Evolutionary conservation across 1,140 invertebrate genomes (phyloP).

Genomic region (Venturia canescens): DNA sequence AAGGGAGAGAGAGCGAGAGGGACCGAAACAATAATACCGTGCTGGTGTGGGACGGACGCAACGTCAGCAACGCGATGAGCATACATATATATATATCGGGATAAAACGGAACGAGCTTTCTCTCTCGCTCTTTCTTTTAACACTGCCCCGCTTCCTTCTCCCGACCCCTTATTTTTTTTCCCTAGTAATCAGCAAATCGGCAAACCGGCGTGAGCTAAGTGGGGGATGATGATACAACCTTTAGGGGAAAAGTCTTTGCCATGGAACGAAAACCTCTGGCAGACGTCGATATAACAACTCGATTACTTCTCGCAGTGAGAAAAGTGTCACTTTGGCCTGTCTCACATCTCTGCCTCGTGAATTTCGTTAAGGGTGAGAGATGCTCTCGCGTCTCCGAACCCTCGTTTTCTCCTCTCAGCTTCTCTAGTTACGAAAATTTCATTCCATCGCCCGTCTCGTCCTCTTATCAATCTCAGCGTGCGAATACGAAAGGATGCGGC

Average conservation of each 20-base stretch:
- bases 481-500: not conserved
- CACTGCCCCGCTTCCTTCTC: slow-evolving; percentile 44
- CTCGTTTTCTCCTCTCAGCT: not conserved
- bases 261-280: slow-evolving; percentile 48
- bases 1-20: not conserved
- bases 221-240: not conserved
- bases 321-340: slow-evolving; percentile 69
- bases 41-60: slow-evolving; percentile 38
- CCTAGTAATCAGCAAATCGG: slow-evolving; percentile 71
- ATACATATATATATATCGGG: too few species aligned
- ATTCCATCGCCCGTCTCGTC: slow-evolving; percentile 26
- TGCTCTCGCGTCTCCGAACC: slow-evolving; percentile 36
- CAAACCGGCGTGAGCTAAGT: slow-evolving; percentile 50
- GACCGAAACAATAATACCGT: too few species aligned
- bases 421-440: slow-evolving; percentile 23
- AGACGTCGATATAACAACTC: slow-evolving; percentile 72
- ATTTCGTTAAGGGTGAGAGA: slow-evolving; percentile 63
- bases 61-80: slow-evolving; percentile 51
- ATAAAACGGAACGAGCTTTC: slow-evolving; percentile 37
- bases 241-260: slow-evolving; percentile 20
- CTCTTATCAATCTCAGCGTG: slow-evolving; percentile 35
- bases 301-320: slow-evolving; percentile 65
- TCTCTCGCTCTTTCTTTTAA: slow-evolving; percentile 56
- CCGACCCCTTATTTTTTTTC: slow-evolving; percentile 50
- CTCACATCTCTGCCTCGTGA: slow-evolving; percentile 60